phyloP scores from a whole-genome alignment of 1,140 invertebrate species.

The Camponotus pennsylvanicus region DNA sequence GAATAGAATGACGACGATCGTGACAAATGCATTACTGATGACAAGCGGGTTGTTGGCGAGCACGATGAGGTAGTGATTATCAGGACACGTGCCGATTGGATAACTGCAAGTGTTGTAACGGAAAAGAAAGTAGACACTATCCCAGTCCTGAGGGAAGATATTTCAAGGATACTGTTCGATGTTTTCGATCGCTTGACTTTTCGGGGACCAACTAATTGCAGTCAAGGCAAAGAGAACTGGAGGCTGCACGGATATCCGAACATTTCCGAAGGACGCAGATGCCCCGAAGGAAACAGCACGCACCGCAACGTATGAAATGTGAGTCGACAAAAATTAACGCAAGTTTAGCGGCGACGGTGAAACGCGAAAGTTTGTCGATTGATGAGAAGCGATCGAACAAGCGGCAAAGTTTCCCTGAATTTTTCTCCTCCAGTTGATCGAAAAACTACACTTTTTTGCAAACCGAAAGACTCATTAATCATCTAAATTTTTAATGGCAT shows the following conservation, averaged over 20 bases:
- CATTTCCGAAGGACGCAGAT: conserved; percentile 82
- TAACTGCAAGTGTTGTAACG: conserved; percentile 60
- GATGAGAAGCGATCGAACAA: not conserved
- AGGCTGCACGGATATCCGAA: conserved; percentile 75
- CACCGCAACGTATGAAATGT: conserved; percentile 86
- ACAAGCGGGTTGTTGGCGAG: conserved; percentile 43
- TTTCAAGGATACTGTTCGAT: conserved; percentile 36
- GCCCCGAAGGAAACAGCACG: conserved; percentile 86
- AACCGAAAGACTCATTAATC: not conserved
- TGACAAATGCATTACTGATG: not conserved
- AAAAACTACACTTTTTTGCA: not conserved
- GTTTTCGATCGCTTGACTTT: conserved; percentile 49
- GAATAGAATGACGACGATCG: conserved; percentile 35
- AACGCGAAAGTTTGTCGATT: not conserved
- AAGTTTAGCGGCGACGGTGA: conserved; percentile 29
- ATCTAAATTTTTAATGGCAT: not conserved
- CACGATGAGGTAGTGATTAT: conserved; percentile 70
- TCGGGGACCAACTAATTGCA: conserved; percentile 59
- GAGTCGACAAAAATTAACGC: conserved; percentile 71
- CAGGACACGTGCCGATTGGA: conserved; percentile 62
- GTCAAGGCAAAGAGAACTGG: conserved; percentile 75
- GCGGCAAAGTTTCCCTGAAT: not conserved
- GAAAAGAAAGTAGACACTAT: conserved; percentile 34
- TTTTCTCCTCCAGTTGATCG: not conserved
- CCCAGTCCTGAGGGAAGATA: conserved; percentile 51